These are phyloP conservation scores for Lasioglossum villosulum DNA, from an alignment of 2,888 invertebrate genomes.

Conservation along the genomic window DNA sequence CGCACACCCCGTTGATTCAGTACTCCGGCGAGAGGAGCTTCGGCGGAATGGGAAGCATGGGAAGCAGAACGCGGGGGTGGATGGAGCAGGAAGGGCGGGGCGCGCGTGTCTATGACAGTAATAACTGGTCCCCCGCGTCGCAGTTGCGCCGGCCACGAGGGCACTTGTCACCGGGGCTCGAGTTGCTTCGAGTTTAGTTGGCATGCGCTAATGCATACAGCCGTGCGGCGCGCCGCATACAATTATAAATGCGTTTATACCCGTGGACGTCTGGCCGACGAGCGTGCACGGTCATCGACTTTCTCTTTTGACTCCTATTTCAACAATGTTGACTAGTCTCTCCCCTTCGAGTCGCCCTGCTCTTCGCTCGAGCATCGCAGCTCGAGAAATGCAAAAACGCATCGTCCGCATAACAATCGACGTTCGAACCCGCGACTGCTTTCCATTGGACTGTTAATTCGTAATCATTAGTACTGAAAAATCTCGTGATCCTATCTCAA, in stretches of 20 bases:
- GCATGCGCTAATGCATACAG: slow-evolving; percentile 71
- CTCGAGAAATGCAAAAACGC: neutral
- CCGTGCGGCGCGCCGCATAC: slow-evolving; percentile 45
- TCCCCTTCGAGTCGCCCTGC: neutral
- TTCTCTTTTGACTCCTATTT: slow-evolving; percentile 33
- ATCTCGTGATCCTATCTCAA: too few species aligned
- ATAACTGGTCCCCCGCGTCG: slow-evolving; percentile 71
- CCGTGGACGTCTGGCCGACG: slow-evolving; percentile 23
- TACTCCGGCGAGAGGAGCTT: slow-evolving; percentile 31
- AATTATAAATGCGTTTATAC: slow-evolving; percentile 56
- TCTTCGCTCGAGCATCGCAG: neutral
- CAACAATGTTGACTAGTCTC: slow-evolving; percentile 1
- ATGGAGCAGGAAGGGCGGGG: slow-evolving; percentile 52
- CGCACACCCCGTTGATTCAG: slow-evolving; percentile 31
- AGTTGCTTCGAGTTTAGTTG: slow-evolving; percentile 67
- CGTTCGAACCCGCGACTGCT: neutral
- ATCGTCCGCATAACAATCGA: neutral
- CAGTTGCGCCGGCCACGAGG: slow-evolving; percentile 65
- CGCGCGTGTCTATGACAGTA: slow-evolving; percentile 73
- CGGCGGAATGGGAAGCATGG: neutral
- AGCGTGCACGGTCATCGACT: slow-evolving; percentile 38
- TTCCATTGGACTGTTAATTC: too few species aligned
- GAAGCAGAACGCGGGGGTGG: slow-evolving; percentile 27
- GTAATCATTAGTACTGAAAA: too few species aligned
- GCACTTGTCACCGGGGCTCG: slow-evolving; percentile 71